A percentile compares a stretch with the other conserved stretches of the same genome.
These are phyloP conservation scores for Neodiprion lecontei DNA, from an alignment of 1,140 invertebrate species.

Conservation along the genomic window DNA sequence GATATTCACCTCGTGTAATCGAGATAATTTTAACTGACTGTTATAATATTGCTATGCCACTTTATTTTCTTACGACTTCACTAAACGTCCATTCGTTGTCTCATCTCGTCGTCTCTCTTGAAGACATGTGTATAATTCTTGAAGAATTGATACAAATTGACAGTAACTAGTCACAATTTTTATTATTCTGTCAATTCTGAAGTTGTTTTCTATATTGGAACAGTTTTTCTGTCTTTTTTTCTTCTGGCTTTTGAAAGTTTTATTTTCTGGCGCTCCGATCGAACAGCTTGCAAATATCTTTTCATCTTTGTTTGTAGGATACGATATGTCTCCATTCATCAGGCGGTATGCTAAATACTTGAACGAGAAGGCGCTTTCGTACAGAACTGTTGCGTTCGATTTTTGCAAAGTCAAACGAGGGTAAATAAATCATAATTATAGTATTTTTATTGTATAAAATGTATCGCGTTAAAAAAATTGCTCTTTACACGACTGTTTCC, in stretches of 20 bases:
- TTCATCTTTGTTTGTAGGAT: slow-evolving; percentile 73
- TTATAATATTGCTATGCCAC: too few relatives aligned
- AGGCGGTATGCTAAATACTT: slow-evolving; percentile 98
- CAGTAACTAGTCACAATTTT: too few relatives aligned
- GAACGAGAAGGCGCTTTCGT: slow-evolving; percentile 98
- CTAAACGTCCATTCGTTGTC: too few relatives aligned
- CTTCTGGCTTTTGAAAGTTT: slow-evolving; percentile 22
- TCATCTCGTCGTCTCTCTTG: too few relatives aligned
- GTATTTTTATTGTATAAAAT: slow-evolving; percentile 17
- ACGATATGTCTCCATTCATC: slow-evolving; percentile 99
- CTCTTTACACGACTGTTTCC: neutral
- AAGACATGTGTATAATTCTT: too few relatives aligned
- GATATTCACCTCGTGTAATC: too few relatives aligned
- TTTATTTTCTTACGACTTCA: too few relatives aligned
- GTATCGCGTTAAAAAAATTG: neutral
- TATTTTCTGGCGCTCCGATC: slow-evolving; percentile 19
- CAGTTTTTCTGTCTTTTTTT: slow-evolving; percentile 21
- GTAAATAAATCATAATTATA: slow-evolving; percentile 65
- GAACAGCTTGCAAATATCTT: slow-evolving; percentile 30
- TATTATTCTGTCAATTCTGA: too few relatives aligned
- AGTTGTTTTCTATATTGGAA: neutral
- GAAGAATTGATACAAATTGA: too few relatives aligned
- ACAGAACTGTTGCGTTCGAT: slow-evolving; percentile 98
- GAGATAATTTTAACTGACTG: too few relatives aligned
- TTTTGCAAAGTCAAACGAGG: slow-evolving; percentile 99